These are phyloP conservation scores for Cybosia mesomella DNA, from an alignment of 2,888 invertebrate species.

Conservation along the genomic window DNA sequence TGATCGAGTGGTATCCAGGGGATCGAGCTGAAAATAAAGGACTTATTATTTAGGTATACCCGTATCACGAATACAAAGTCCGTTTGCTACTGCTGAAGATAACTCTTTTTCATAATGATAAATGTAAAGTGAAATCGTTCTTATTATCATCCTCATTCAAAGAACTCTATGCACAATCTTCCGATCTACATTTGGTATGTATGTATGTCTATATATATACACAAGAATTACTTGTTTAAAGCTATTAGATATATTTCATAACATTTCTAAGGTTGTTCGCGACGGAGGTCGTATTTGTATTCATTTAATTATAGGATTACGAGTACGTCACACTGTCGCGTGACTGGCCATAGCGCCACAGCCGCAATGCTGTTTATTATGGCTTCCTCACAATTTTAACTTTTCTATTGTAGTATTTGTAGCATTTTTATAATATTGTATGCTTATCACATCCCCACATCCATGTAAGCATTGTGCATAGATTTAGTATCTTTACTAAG, in stretches of 20 bases:
- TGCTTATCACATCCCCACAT: constrained; percentile 7
- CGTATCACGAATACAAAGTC: too few relatives aligned
- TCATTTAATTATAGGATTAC: constrained; percentile 77
- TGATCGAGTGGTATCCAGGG: too few relatives aligned
- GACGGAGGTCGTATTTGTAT: constrained; percentile 58
- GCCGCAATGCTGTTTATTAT: constrained; percentile 46
- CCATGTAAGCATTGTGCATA: constrained; percentile 27
- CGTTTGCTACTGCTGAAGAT: too few relatives aligned
- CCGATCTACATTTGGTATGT: not conserved
- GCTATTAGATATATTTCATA: constrained; percentile 27
- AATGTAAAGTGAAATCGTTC: not conserved
- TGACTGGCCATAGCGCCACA: constrained; percentile 43
- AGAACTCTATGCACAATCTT: not conserved
- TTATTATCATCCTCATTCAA: not conserved
- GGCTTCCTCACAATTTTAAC: constrained; percentile 46
- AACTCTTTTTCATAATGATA: too few relatives aligned
- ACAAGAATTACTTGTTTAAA: too few relatives aligned
- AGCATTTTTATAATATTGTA: constrained; percentile 13
- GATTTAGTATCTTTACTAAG: constrained; percentile 10
- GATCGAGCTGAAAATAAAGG: too few relatives aligned
- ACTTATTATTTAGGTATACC: too few relatives aligned
- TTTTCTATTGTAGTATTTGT: constrained; percentile 27
- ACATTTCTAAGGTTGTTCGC: constrained; percentile 41
- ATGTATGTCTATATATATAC: too few relatives aligned
- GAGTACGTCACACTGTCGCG: constrained; percentile 56